Evolutionary conservation across 1,140 invertebrate genomes (phyloP).

Genomic region (Littorina saxatilis): DNA sequence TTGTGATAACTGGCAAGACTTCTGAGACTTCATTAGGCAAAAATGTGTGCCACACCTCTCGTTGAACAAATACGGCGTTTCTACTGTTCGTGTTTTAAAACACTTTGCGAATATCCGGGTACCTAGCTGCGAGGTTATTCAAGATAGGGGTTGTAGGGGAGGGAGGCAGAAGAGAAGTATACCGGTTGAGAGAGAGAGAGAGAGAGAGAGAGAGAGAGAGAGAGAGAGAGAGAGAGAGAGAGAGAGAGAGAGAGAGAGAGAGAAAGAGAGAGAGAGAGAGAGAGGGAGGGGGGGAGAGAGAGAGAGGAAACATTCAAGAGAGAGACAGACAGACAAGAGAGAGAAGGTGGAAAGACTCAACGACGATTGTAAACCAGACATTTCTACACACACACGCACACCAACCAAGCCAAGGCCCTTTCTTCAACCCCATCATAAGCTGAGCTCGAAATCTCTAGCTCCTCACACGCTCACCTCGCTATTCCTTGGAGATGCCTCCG

Average conservation of each 20-base stretch:
- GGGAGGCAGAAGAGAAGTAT: no score
- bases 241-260: background rate
- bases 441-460: no score
- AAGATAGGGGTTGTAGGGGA: no score
- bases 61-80: background rate
- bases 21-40: background rate
- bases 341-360: background rate
- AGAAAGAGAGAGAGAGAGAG: slow-evolving; percentile 19
- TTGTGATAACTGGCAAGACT: background rate
- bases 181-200: background rate
- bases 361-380: background rate
- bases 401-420: no score
- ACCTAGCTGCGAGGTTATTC: slow-evolving; percentile 11
- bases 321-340: slow-evolving; percentile 4
- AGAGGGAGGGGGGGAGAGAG: slow-evolving; percentile 23
- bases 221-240: background rate
- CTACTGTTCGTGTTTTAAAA: slow-evolving; percentile 13
- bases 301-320: background rate
- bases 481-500: background rate
- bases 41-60: slow-evolving; percentile 8
- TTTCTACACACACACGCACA: no score
- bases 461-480: no score
- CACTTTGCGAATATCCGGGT: background rate
- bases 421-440: no score
- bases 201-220: background rate